phyloP scores from a whole-genome alignment of 2,797 vertebrate genomes.

The Prunella strophiata region DNA sequence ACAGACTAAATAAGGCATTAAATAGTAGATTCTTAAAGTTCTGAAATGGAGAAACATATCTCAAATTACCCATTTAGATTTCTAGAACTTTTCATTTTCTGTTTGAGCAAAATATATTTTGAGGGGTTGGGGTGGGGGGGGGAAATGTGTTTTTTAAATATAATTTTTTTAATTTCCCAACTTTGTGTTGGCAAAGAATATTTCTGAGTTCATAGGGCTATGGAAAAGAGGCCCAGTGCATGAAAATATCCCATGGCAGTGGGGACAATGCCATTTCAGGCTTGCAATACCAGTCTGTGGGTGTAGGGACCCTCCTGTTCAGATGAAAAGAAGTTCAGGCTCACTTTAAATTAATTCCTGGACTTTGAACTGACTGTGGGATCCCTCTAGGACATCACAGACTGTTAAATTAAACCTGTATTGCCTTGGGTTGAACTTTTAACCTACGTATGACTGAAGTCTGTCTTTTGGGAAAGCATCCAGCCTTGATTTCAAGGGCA shows the following conservation, averaged over 20 bases:
- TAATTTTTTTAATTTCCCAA: background rate
- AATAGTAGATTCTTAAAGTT: constrained; percentile 72
- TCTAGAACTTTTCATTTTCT: constrained; percentile 36
- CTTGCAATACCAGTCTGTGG: background rate
- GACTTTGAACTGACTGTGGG: background rate
- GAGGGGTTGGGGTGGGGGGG: background rate
- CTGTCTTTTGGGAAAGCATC: constrained; percentile 21
- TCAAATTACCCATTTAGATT: constrained; percentile 27
- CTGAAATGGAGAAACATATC: constrained; percentile 56
- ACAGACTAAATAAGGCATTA: constrained; percentile 75
- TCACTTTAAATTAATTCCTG: constrained; percentile 41
- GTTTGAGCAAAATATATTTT: constrained; percentile 25
- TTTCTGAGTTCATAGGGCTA: constrained; percentile 44
- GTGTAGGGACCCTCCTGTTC: background rate
- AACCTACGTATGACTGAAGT: constrained; percentile 5
- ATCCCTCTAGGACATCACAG: background rate
- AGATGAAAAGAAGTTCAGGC: background rate
- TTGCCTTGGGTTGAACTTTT: constrained; percentile 42
- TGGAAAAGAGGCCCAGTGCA: background rate
- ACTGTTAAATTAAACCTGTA: constrained; percentile 8
- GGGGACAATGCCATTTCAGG: background rate
- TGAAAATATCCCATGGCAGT: background rate
- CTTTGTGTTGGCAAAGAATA: background rate
- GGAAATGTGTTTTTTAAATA: background rate
- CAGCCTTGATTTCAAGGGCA: constrained; percentile 13